Base-by-base conservation (phyloP, 2,797 vertebrate genomes). In the Xenopus petersii region DNA sequence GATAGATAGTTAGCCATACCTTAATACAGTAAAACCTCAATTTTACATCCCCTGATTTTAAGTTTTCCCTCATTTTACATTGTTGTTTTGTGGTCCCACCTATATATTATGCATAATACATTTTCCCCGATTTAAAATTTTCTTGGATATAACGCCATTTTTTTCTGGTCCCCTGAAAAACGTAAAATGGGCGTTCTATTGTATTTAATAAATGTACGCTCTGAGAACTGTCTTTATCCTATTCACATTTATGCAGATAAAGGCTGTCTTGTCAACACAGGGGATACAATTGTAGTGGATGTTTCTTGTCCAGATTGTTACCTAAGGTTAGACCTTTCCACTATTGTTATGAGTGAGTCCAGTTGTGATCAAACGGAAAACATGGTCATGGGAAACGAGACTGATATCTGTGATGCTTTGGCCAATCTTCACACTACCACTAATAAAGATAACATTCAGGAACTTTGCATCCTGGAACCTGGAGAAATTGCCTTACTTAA, bases 401-500 rank as follows among this genome's bases (percentile, higher is more conserved):
- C 91, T 12, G 95, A 98, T 46, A 90, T 99, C 56, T 99, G 98
- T 81, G 92, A 85, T 6, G 96, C 96, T 0, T 85, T 98, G 73
- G 96, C 95, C 0, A 85, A 91, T 71, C 95, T 98, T 75, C 95
- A 98, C 80, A 97, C 95, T 0, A 90, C 88, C 46, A 86, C 80
- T 67, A 65, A 75, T 17, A 88, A 88, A 64, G 87, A 84, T 63
- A 80, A 66, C 26, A 72, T 2, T 0, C 46, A 84, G 79, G 88
- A 87, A 70, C 79, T 81, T 4, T 97, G 94, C 79, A 84, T 93
- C 73, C 81, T 99, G 82, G 96, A 99, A 81, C 91, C 93, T 75
- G 91, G 93, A 1, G 98, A 99, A 88, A 93, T 98, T 77, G 94
- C 96, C 36, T 89, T 98, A 77, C 87, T 99, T 65, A 98, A 99